phyloP scores from a whole-genome alignment of 2,888 invertebrate genomes.

The Bombyx huttoni region DNA sequence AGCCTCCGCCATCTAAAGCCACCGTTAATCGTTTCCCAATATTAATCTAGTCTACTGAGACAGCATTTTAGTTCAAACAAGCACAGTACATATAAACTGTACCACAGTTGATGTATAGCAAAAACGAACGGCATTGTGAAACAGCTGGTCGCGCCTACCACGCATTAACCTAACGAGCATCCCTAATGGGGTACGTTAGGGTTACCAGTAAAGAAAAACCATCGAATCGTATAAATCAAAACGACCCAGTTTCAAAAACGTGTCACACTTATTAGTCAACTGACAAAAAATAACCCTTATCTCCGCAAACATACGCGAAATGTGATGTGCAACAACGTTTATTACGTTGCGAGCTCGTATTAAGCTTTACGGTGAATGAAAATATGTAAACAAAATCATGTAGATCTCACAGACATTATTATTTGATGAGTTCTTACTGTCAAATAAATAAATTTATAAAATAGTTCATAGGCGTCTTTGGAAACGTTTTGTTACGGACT shows the following conservation, averaged over 20 bases:
- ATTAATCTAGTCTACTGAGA: neutral
- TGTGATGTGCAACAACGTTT: constrained; percentile 11
- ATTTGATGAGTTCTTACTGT: too few relatives aligned
- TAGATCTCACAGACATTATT: too few relatives aligned
- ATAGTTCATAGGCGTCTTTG: too few relatives aligned
- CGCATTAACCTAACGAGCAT: constrained; percentile 68
- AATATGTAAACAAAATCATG: too few relatives aligned
- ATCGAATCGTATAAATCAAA: constrained; percentile 51
- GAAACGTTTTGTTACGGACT: too few relatives aligned
- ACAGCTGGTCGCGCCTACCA: constrained; percentile 60
- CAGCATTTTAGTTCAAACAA: neutral
- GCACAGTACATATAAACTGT: neutral
- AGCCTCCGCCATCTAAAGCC: neutral
- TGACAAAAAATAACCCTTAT: constrained; percentile 44
- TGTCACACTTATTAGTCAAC: constrained; percentile 49
- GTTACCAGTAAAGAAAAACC: constrained; percentile 44
- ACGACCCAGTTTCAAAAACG: constrained; percentile 48
- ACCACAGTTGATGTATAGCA: constrained; percentile 37
- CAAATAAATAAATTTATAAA: too few relatives aligned
- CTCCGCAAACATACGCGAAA: constrained; percentile 38
- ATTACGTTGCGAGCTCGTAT: neutral
- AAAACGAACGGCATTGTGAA: constrained; percentile 42
- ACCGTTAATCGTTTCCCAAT: constrained; percentile 1
- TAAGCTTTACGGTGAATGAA: neutral
- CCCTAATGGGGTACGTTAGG: constrained; percentile 60